Evolutionary conservation across 2,113 vertebrate species (phyloP).

Genomic region (Hippopotamus amphibius): DNA sequence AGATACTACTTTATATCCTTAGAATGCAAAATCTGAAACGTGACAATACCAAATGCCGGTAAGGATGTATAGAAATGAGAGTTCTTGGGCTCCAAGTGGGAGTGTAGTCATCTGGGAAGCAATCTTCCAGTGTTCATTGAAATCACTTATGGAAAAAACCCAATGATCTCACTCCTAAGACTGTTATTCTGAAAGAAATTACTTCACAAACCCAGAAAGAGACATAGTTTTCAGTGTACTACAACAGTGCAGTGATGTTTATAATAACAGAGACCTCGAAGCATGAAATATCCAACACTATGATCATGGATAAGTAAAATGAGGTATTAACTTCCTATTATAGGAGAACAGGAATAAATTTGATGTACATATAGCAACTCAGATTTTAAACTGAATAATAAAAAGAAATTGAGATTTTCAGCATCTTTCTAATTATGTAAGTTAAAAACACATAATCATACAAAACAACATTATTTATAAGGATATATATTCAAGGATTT

Average conservation of each 20-base stretch:
- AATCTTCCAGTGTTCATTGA: neutral
- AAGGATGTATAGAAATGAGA: neutral
- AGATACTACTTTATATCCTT: neutral
- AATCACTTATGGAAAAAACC: neutral
- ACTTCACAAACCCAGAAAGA: neutral
- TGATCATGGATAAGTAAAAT: neutral
- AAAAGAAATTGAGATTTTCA: neutral
- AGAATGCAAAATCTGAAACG: constrained; percentile 19
- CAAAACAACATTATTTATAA: neutral
- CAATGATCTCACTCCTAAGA: neutral
- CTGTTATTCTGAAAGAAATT: constrained; percentile 18
- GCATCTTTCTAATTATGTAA: neutral
- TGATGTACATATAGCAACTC: neutral
- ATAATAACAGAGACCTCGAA: neutral
- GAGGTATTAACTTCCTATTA: neutral
- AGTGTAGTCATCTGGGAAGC: neutral
- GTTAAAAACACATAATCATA: constrained; percentile 8
- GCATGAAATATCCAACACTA: neutral
- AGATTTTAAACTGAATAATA: neutral
- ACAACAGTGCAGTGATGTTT: neutral
- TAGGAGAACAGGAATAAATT: constrained; percentile 11
- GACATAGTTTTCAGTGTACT: neutral
- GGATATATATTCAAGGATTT: neutral
- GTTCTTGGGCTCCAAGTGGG: neutral
- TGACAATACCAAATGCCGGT: neutral